Evolutionary conservation across 2,113 vertebrate genomes (phyloP), one percentile per base, ranked within the genome.

Genomic region (Cyprinodon variegatus): DNA sequence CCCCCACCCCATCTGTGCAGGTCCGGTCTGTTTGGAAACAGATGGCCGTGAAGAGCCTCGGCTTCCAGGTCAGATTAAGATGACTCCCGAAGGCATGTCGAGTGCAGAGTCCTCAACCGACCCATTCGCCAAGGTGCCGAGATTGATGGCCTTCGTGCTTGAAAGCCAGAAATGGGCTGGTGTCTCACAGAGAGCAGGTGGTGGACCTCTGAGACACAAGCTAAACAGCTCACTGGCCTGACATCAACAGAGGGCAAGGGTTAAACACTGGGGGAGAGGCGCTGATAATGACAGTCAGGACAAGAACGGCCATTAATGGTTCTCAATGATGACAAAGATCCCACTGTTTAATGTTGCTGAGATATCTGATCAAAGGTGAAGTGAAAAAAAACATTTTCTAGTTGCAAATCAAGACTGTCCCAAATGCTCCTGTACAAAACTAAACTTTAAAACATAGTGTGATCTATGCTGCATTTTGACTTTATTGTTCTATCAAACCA

Each of bases 51-150:
- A 78, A 81, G 86, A 86, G 73, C 76, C 81, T 66, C 48, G 12
- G 73, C 85, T 88, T 90, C 87, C 72, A 79, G 83, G 76, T 69
- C 79, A 91, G 90, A 94, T 91, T 90, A 91, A 89, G 89, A 83
- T 71, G 72, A 90, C 81, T 90, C 84, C 86, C 38, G 67, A 76
- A 84, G 83, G 88, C 78, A 65, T 29, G 71, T 65, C 83, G 75
- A 88, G 76, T 50, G 76, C 65, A 76, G 68, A 79, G 64, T 67
- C 72, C 53, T 72, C 65, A 77, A 81, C 79, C 75, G 76, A 70
- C 78, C 88, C 84, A 82, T 89, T 90, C 74, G 67, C 77, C 81
- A 75, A 61, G 43, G 57, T 90, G 79, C 85, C 71, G 67, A 90
- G 79, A 91, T 85, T 81, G 90, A 93, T 88, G 88, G 75, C 79